Evolutionary conservation across 92 coral and sea anemone genomes (phyloP).

Genomic region (Porites evermanni): DNA sequence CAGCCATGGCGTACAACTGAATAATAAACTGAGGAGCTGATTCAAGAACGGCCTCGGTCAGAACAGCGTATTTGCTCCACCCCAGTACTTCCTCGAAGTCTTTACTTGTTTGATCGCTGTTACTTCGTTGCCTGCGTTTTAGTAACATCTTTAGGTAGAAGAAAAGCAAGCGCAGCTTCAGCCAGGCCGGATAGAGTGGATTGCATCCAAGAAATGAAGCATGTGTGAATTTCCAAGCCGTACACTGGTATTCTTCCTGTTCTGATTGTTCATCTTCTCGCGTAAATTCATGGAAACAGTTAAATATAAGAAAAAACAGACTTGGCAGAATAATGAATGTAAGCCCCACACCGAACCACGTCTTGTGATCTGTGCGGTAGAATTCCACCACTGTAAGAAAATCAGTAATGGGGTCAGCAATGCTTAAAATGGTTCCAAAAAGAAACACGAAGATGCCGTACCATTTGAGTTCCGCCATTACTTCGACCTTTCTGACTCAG

Average conservation of each 20-base stretch:
- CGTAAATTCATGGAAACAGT: too few relatives aligned
- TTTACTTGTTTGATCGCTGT: not conserved
- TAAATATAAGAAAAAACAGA: not conserved
- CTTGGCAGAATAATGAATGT: conserved; percentile 31
- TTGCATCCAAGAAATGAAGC: conserved; percentile 11
- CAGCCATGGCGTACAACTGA: too few relatives aligned
- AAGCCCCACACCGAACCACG: conserved; percentile 44
- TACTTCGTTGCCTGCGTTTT: not conserved
- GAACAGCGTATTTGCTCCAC: too few relatives aligned
- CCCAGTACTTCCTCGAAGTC: too few relatives aligned
- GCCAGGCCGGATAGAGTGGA: conserved; percentile 25
- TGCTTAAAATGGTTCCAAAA: conserved; percentile 33
- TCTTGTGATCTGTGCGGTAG: conserved; percentile 37
- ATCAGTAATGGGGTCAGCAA: conserved; percentile 49
- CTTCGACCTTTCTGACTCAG: not conserved
- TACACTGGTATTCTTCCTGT: not conserved
- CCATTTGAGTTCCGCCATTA: conserved; percentile 11
- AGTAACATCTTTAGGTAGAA: conserved; percentile 13
- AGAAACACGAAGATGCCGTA: conserved; percentile 19
- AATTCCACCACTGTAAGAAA: conserved; percentile 43
- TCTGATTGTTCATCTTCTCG: too few relatives aligned
- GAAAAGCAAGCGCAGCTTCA: conserved; percentile 2
- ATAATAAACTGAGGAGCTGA: too few relatives aligned
- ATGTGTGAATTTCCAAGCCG: not conserved
- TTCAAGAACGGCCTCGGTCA: too few relatives aligned